Conservation (phyloP, 2,113 vertebrate genomes). For the Serilophus lunatus region DNA sequence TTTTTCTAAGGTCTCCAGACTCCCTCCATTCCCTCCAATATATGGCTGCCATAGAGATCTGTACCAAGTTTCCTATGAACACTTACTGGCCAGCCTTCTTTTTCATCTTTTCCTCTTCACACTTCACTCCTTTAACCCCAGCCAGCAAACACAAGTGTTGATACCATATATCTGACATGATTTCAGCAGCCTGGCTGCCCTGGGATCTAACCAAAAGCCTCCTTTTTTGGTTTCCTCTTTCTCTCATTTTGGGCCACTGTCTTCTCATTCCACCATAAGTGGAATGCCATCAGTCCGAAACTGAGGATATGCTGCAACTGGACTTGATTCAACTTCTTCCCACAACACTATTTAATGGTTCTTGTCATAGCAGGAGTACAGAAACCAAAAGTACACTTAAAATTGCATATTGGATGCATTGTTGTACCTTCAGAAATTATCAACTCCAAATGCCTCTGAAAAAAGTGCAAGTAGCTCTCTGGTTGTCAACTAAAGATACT, state of each 20-base stretch:
- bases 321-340: background rate
- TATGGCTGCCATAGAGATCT: background rate
- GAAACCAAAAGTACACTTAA: background rate
- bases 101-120: background rate
- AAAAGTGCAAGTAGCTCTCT: background rate
- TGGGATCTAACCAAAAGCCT: background rate
- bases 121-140: background rate
- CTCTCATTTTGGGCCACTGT: background rate
- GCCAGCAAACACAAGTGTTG: background rate
- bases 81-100: background rate
- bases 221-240: background rate
- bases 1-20: background rate
- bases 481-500: background rate
- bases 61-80: background rate
- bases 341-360: background rate
- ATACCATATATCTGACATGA: background rate
- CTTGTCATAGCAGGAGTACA: background rate
- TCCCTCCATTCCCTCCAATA: background rate
- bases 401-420: background rate
- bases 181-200: background rate
- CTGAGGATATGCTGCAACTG: background rate
- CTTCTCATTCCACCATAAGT: background rate
- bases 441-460: background rate
- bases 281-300: background rate
- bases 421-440: background rate